Evolutionary conservation across 1,140 invertebrate genomes (phyloP).

Genomic region (Carposina sasakii): DNA sequence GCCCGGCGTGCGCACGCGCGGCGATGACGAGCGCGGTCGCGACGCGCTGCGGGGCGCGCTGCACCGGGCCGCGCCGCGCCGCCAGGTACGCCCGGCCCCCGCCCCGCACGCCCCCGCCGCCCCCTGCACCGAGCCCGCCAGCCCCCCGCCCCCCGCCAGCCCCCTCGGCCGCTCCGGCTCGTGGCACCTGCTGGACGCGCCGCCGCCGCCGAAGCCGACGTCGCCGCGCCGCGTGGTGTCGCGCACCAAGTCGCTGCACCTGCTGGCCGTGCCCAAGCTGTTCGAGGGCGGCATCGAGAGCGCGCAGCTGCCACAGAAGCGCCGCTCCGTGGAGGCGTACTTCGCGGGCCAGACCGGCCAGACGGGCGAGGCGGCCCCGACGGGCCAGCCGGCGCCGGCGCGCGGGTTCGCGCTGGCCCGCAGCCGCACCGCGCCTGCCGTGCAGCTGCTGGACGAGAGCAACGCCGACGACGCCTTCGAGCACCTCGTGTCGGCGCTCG

Average conservation of each 20-base stretch:
- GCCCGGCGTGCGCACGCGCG: slow-evolving; percentile 63
- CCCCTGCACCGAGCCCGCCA: slow-evolving; percentile 1
- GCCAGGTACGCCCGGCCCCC: slow-evolving; percentile 37
- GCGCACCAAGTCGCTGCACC: slow-evolving; percentile 82
- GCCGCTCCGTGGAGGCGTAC: slow-evolving; percentile 86
- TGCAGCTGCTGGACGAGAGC: slow-evolving; percentile 78
- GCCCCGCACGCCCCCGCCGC: slow-evolving; percentile 18
- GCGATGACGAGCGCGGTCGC: slow-evolving; percentile 63
- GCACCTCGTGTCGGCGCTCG: slow-evolving; percentile 78
- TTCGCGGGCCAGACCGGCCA: slow-evolving; percentile 72
- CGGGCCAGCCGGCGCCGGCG: slow-evolving; percentile 61
- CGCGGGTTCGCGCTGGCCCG: slow-evolving; percentile 74
- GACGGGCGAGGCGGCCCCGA: slow-evolving; percentile 38
- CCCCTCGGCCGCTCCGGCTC: slow-evolving; percentile 84
- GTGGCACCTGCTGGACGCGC: slow-evolving; percentile 79
- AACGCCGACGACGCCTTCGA: slow-evolving; percentile 86
- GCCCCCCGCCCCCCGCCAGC: too few species aligned
- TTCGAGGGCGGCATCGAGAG: slow-evolving; percentile 85
- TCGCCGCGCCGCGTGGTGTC: slow-evolving; percentile 68
- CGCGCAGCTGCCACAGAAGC: slow-evolving; percentile 81
- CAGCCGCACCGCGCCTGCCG: slow-evolving; percentile 82
- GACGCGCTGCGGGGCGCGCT: slow-evolving; percentile 69
- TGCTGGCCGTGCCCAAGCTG: slow-evolving; percentile 80
- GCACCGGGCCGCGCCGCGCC: slow-evolving; percentile 58
- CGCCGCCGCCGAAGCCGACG: slow-evolving; percentile 33